Percentiles rank a stretch among this genome's conserved stretches.
Conservation (phyloP, 2,888 invertebrate genomes). For the Aspidapion aeneum region DNA sequence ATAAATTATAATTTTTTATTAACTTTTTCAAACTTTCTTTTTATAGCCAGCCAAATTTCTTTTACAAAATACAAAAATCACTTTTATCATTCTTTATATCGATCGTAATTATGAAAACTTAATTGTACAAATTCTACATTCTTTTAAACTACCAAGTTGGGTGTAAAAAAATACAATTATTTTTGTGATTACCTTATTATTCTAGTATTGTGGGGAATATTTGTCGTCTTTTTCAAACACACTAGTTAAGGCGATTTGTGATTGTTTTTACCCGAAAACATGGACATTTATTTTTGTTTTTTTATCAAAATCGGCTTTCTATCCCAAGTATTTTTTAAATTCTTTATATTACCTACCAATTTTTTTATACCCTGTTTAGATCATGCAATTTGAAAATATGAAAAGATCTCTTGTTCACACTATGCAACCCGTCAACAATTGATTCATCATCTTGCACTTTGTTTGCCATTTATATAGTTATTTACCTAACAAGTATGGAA, state of each 20-base stretch:
- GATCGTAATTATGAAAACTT: background rate
- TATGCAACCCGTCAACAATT: too few species aligned
- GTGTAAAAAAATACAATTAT: background rate
- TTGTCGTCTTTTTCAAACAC: background rate
- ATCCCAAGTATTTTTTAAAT: too few species aligned
- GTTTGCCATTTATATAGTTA: too few species aligned
- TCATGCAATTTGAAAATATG: too few species aligned
- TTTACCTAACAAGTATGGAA: too few species aligned
- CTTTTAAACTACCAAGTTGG: background rate
- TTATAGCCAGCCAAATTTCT: background rate
- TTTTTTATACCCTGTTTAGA: too few species aligned
- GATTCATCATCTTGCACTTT: too few species aligned
- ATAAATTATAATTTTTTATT: background rate
- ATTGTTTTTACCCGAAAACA: constrained; percentile 14
- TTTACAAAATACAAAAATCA: background rate
- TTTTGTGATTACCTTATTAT: background rate
- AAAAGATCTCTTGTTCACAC: too few species aligned
- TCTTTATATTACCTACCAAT: too few species aligned
- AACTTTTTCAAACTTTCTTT: background rate
- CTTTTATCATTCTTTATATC: background rate
- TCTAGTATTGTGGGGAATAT: background rate
- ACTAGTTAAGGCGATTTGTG: constrained; percentile 28
- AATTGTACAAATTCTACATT: background rate
- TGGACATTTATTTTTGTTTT: too few species aligned
- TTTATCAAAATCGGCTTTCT: too few species aligned